Evolutionary conservation across 2,113 vertebrate species (phyloP).

Genomic region (Steatornis caripensis): DNA sequence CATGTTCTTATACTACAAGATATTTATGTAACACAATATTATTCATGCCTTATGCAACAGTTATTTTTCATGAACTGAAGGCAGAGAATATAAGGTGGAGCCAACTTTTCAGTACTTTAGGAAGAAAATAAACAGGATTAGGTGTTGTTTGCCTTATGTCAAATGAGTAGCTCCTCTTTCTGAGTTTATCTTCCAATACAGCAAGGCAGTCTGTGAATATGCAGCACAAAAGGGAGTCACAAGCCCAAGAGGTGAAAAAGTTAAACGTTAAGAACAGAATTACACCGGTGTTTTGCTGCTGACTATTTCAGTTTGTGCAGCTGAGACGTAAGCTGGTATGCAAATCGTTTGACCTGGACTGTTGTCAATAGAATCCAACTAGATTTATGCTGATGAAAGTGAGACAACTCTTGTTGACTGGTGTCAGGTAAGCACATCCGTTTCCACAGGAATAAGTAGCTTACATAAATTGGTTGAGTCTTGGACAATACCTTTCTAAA

Average conservation of each 20-base stretch:
- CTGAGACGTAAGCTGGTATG: not conserved
- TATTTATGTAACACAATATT: conserved; percentile 22
- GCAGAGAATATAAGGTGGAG: not conserved
- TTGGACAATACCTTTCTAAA: not conserved
- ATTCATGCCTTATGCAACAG: not conserved
- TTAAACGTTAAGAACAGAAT: not conserved
- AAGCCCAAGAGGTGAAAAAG: not conserved
- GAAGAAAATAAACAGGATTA: not conserved
- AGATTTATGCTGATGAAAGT: not conserved
- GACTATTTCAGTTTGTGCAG: not conserved
- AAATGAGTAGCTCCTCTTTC: not conserved
- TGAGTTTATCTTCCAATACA: not conserved
- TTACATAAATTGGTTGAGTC: not conserved
- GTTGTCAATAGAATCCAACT: not conserved
- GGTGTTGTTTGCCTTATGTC: not conserved
- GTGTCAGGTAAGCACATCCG: not conserved
- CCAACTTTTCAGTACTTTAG: not conserved
- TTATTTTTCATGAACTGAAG: not conserved
- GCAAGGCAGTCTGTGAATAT: not conserved
- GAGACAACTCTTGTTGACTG: not conserved
- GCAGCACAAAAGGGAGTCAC: not conserved
- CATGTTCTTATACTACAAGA: not conserved
- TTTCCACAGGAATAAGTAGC: not conserved
- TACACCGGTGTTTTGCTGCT: not conserved
- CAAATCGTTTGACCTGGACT: not conserved